Evolutionary conservation across 92 coral and sea anemone genomes (phyloP), one percentile per base, ranked within the genome.

Genomic region (Desmophyllum pertusum): DNA sequence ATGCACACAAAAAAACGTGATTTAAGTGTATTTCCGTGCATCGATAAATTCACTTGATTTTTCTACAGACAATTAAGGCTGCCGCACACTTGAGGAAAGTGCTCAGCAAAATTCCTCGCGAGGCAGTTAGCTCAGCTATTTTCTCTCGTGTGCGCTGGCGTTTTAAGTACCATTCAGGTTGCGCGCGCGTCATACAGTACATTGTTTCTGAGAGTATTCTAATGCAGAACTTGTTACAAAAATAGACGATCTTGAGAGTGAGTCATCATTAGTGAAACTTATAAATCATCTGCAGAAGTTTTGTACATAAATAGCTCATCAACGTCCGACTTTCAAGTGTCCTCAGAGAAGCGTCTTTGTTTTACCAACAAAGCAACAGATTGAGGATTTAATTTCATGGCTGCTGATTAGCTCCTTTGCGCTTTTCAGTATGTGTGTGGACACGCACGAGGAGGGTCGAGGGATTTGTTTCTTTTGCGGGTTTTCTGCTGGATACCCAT

Each of bases 311-410:
- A 75, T 35, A 33, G 35, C 42, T 52, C 29, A 42, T 25, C 35
- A 5, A n/a, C 27, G 53, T 13, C 37, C 35, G 75, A 39, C 52
- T 18, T 6, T 37, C 6, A 37, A 36, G 23, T 46, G 57, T 38
- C 66, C 25, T 9, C 6, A 18, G 25, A 42, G 84, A 45, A 33
- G 17, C 21, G 14, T 27, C 59, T 66, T 64, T 79, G 84, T 63
- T 43, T 21, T 65, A 8, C 76, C 68, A 46, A 19, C 73, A 48
- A 67, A n/a, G 25, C n/a, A 76, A 80, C 50, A 52, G 76, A 27
- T 51, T n/a, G 25, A 36, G n/a, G n/a, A 43, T 41, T 29, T 62
- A 35, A 46, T 37, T 70, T 70, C 70, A 70, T 52, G 85, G 70
- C 31, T 33, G 48, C 37, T 30, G 30, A 57, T 37, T n/a, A 3